phyloP scores from a whole-genome alignment of 2,797 vertebrate genomes.

The Sylvilagus floridanus region DNA sequence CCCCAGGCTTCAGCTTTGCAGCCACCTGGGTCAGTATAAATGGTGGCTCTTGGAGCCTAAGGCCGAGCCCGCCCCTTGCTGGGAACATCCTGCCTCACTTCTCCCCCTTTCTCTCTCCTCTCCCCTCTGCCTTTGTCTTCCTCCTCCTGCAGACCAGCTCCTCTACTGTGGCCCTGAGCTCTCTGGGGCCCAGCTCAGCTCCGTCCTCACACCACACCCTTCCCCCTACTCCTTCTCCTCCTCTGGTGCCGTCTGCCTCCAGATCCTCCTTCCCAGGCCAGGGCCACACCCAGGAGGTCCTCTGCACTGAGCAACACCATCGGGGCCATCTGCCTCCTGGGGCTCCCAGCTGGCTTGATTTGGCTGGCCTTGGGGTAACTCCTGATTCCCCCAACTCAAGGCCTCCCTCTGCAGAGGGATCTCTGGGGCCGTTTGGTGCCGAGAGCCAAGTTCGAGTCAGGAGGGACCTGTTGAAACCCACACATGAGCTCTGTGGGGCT shows the following conservation, averaged over 20 bases:
- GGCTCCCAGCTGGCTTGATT: conserved; percentile 33
- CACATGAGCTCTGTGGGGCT: conserved; percentile 80
- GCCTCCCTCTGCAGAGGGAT: conserved; percentile 82
- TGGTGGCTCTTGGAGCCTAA: neutral
- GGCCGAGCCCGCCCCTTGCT: neutral
- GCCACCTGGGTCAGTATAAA: neutral
- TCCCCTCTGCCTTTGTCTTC: conserved; percentile 70
- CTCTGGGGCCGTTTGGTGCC: conserved; percentile 80
- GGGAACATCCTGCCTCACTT: neutral
- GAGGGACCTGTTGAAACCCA: neutral
- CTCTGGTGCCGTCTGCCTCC: neutral
- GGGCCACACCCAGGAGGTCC: conserved; percentile 82
- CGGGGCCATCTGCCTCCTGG: conserved; percentile 17
- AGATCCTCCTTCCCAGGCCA: conserved; percentile 39
- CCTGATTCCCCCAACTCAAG: conserved; percentile 84
- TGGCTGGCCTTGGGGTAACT: conserved; percentile 79
- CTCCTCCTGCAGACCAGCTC: conserved; percentile 92
- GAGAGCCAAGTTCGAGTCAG: conserved; percentile 48
- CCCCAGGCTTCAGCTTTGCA: neutral
- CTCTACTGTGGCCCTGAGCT: conserved; percentile 90
- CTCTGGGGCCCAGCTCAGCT: conserved; percentile 86
- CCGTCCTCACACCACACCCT: conserved; percentile 64
- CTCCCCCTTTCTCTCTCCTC: conserved; percentile 60
- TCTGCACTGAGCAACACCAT: conserved; percentile 87
- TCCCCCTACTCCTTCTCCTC: conserved; percentile 15